Evolutionary conservation across 2,888 invertebrate species (phyloP), one percentile per base, ranked within the genome.

Genomic region (Herminia tarsipennalis): DNA sequence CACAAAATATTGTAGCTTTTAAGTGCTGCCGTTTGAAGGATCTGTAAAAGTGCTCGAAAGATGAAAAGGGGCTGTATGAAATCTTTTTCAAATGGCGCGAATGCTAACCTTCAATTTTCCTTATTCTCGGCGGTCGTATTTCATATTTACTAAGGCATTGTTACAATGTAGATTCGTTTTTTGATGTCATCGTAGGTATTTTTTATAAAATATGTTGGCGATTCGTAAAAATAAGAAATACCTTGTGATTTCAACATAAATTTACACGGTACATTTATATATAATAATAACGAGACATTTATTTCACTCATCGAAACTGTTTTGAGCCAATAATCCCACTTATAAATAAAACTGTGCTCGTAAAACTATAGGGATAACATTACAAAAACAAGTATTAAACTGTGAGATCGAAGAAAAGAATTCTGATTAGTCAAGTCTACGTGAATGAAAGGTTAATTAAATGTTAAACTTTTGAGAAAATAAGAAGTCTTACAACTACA

Each of bases 51-150:
- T 47, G 43, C 25, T 54, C 34, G 21, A 22, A 21, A 59, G 49
- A 61, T 56, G 47, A 51, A 60, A 64, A 56, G 40, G 42, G 42
- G 29, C 43, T 50, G 43, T 39, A 59, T 48, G 28, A 55, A 64
- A 54, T 59, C 46, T 66, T 60, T 58, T 48, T 42, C 43, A 54
- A 50, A 40, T 33, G 17, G 42, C 34, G 53, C 52, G 48, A 53
- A 54, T 41, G 53, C 52, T 53, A 62, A 44, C 46, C 51, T 56
- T 58, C 43, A 53, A 44, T 48, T 37, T 36, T 46, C 45, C 43
- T 43, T 41, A 25, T 36, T 34, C 33, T 45, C 29, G 17, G 12
- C 30, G 44, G 39, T 41, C 20, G 29, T 57, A 34, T 39, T 34
- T 42, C 14, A 54, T 53, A 46, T 43, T 46, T 36, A 48, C 53